A percentile compares a stretch with the other conserved stretches of the same genome.
phyloP scores from a whole-genome alignment of 2,888 invertebrate genomes.

The Dyspetes luteomarginatus region DNA sequence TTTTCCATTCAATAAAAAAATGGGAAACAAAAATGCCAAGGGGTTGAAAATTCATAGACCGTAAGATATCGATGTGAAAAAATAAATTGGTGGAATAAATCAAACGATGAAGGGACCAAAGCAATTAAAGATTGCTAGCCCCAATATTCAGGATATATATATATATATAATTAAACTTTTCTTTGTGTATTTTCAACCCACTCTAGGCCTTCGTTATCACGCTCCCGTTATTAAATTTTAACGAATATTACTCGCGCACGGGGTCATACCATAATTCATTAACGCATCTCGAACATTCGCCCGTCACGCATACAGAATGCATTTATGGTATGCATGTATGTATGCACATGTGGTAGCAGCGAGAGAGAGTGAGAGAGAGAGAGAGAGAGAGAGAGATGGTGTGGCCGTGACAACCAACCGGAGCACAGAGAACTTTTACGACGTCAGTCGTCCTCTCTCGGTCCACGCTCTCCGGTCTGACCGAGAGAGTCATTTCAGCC shows the following conservation, averaged over 20 bases:
- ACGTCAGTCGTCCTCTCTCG: slow-evolving; percentile 47
- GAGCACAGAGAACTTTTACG: slow-evolving; percentile 63
- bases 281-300: slow-evolving; percentile 27
- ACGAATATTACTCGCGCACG: slow-evolving; percentile 2
- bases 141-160: neutral
- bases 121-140: too few species aligned
- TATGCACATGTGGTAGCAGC: slow-evolving; percentile 1
- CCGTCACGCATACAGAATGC: slow-evolving; percentile 33
- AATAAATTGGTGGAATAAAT: too few species aligned
- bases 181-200: neutral
- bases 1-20: neutral
- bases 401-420: slow-evolving; percentile 56
- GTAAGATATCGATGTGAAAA: neutral
- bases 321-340: neutral
- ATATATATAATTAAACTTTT: neutral
- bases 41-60: neutral
- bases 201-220: neutral
- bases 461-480: neutral
- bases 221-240: slow-evolving; percentile 21
- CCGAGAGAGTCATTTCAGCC: slow-evolving; percentile 29
- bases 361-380: slow-evolving; percentile 17
- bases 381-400: slow-evolving; percentile 7
- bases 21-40: neutral
- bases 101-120: too few species aligned
- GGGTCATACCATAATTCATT: slow-evolving; percentile 47